Evolutionary conservation across 2,888 invertebrate species (phyloP), one percentile per base, ranked within the genome.

Genomic region (Synanthedon tipuliformis): DNA sequence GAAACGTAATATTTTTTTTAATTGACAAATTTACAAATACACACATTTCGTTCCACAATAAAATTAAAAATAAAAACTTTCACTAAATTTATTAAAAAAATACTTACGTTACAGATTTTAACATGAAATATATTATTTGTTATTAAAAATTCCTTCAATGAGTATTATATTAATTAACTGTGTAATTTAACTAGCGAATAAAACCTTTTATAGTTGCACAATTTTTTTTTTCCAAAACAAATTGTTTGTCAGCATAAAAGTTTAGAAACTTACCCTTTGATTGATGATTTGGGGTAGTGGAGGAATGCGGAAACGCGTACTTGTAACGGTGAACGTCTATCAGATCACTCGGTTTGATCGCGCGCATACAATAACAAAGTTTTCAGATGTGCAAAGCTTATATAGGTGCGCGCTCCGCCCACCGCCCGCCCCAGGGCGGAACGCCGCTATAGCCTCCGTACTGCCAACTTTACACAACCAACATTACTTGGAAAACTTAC

Each of bases 341-440:
- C 49, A 12, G 13, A 49, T 16, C 23, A 23, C 23, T 18, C 49
- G 78, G 68, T 74, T 71, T 73, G 76, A 75, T 78, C 71, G 74
- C 81, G 76, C 76, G 75, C 78, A 77, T 84, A 73, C 75, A 84
- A 79, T 83, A 80, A 77, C 78, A 79, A 81, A 78, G 68, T 78
- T 80, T 74, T 72, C 66, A 73, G 72, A 68, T 74, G 65, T 73
- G 76, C 80, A 65, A 62, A 65, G 71, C 79, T 86, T 86, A 83
- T 86, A 86, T 85, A 86, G 78, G 60, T 52, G 61, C 58, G 68
- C 73, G 81, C 78, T 66, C 83, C 86, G 85, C 86, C 86, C 75
- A 81, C 72, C 71, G 69, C 66, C 78, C 77, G 78, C 78, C 75
- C 64, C 59, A 60, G 72, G 81, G 81, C 78, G 83, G 77, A 69